Conservation (phyloP, 2,113 vertebrate genomes). For the Egretta garzetta region DNA sequence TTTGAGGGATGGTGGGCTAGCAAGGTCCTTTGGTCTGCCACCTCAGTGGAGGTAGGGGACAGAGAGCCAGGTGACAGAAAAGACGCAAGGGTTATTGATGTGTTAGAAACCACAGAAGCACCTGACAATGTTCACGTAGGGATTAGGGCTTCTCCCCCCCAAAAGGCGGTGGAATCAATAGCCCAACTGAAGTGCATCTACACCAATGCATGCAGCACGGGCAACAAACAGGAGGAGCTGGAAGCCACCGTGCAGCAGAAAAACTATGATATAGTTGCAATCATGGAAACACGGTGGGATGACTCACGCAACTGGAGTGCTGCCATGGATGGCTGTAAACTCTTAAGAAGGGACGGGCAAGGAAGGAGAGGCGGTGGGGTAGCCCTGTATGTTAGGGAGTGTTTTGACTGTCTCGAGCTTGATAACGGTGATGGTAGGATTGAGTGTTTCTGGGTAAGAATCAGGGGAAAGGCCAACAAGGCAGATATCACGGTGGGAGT, state of each 20-base stretch:
- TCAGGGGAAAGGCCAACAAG: neutral
- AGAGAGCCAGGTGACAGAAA: neutral
- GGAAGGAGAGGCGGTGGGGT: fast-evolving
- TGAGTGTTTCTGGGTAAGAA: neutral
- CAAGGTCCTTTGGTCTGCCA: neutral
- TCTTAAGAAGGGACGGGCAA: neutral
- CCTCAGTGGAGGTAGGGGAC: neutral
- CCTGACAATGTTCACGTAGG: neutral
- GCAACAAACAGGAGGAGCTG: neutral
- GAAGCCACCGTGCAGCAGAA: neutral
- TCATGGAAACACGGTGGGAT: neutral
- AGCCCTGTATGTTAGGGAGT: neutral
- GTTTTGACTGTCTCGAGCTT: neutral
- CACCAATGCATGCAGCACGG: neutral
- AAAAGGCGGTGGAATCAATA: neutral
- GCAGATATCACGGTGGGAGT: neutral
- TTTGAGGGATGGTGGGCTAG: neutral
- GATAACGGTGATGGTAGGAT: neutral
- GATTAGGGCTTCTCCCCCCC: neutral
- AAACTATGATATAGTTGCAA: neutral
- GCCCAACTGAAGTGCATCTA: neutral
- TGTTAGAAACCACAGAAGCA: neutral
- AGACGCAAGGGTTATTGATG: too few relatives aligned
- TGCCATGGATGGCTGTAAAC: neutral
- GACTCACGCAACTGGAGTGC: neutral